phyloP scores from a whole-genome alignment of 2,797 vertebrate species.

The Gila robusta region DNA sequence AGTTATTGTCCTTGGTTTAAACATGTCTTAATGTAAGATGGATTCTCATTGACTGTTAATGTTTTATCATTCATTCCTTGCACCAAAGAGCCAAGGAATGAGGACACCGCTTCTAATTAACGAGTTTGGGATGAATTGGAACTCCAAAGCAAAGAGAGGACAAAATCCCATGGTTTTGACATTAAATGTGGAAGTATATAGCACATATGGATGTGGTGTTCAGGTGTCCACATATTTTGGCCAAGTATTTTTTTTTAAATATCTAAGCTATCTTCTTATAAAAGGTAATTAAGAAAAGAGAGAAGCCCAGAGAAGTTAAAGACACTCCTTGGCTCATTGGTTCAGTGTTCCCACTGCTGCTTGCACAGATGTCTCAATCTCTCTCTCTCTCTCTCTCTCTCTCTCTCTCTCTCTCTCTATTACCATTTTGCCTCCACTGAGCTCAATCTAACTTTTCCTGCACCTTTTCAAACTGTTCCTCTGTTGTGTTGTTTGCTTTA shows the following conservation, averaged over 20 bases:
- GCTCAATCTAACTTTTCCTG: not conserved
- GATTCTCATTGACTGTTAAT: too few relatives aligned
- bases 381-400: not conserved
- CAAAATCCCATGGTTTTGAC: not conserved
- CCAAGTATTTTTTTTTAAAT: not conserved
- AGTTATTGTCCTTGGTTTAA: not conserved
- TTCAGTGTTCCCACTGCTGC: slow-evolving; percentile 19
- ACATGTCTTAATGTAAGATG: not conserved
- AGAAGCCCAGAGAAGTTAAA: slow-evolving; percentile 18
- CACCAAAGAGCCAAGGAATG: not conserved
- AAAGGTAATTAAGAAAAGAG: slow-evolving; percentile 35
- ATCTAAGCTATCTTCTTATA: slow-evolving; percentile 10
- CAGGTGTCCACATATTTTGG: not conserved
- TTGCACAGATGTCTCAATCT: not conserved
- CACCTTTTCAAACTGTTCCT: slow-evolving; percentile 6
- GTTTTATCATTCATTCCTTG: too few relatives aligned
- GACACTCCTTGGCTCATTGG: slow-evolving; percentile 32
- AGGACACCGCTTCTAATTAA: not conserved
- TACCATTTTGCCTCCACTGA: slow-evolving; percentile 3
- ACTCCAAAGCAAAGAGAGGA: not conserved
- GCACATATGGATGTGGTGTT: not conserved
- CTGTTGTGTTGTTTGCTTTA: not conserved
- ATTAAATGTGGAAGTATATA: not conserved
- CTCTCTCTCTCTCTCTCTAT: not conserved
- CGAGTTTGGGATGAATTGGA: not conserved